phyloP scores from a whole-genome alignment of 2,888 invertebrate species.

The Philhelius pedissequus region DNA sequence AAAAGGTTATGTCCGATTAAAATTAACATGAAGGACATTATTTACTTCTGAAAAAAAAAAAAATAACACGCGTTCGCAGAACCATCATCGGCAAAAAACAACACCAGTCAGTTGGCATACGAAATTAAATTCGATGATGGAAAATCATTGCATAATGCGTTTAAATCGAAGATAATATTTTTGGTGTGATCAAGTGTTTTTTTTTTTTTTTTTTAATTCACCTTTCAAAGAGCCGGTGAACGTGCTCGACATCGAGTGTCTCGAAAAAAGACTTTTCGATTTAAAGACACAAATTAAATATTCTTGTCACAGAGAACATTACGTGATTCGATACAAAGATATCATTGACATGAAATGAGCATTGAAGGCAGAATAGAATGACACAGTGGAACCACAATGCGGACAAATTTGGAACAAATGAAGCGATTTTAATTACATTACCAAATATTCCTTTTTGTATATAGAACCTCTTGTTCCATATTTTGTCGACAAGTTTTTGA shows the following conservation, averaged over 20 bases:
- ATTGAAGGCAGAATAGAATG: background rate
- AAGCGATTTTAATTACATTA: too few species aligned
- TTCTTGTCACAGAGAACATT: slow-evolving; percentile 35
- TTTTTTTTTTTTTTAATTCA: slow-evolving; percentile 14
- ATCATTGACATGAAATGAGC: background rate
- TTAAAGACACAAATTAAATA: slow-evolving; percentile 20
- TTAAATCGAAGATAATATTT: slow-evolving; percentile 15
- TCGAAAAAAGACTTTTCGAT: background rate
- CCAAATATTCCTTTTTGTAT: too few species aligned
- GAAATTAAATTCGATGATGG: slow-evolving; percentile 27
- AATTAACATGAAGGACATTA: background rate
- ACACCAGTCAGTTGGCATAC: slow-evolving; percentile 10
- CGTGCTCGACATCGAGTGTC: slow-evolving; percentile 27
- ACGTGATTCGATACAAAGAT: background rate
- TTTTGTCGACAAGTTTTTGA: too few species aligned
- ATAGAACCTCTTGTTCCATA: too few species aligned
- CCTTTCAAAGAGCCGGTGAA: slow-evolving; percentile 4
- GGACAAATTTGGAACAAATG: background rate
- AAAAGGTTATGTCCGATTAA: slow-evolving; percentile 6
- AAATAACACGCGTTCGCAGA: background rate
- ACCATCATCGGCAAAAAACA: slow-evolving; percentile 1
- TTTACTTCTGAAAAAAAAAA: background rate
- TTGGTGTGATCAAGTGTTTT: slow-evolving; percentile 4
- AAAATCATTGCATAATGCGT: slow-evolving; percentile 38
- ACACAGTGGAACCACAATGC: background rate